Evolutionary conservation across 2,888 invertebrate species (phyloP).

Genomic region (Tillus elongatus): DNA sequence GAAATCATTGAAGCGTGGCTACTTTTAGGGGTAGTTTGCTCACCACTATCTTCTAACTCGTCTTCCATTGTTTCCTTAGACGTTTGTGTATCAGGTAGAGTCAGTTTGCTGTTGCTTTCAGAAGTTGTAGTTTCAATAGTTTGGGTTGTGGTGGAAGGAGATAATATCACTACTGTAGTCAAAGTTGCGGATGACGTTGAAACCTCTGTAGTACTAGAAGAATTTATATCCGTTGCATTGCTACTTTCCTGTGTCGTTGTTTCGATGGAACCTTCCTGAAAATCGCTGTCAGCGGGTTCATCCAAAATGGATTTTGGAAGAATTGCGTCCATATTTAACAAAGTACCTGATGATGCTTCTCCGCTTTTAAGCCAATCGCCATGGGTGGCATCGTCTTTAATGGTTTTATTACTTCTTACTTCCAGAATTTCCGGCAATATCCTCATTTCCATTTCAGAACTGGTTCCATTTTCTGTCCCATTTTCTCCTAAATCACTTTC

Average conservation of each 20-base stretch:
- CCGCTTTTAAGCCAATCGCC: constrained; percentile 37
- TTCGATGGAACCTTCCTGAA: constrained; percentile 16
- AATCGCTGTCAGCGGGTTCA: constrained; percentile 27
- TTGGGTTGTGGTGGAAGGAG: too few species aligned
- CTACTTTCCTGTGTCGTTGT: too few species aligned
- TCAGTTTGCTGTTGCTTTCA: constrained; percentile 8
- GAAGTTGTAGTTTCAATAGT: constrained; percentile 8
- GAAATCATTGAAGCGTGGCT: constrained; percentile 25
- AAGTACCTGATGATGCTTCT: constrained; percentile 19
- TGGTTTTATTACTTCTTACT: constrained; percentile 28
- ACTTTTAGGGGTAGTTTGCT: constrained; percentile 29
- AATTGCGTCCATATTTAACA: constrained; percentile 25
- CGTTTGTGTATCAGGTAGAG: constrained; percentile 10
- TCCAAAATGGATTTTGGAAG: constrained; percentile 30
- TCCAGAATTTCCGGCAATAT: constrained; percentile 34
- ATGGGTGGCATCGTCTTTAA: constrained; percentile 23
- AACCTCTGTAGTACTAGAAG: constrained; percentile 14
- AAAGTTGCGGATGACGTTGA: constrained; percentile 9
- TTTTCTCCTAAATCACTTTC: constrained; percentile 20
- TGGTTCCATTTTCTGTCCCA: constrained; percentile 6
- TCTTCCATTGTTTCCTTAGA: constrained; percentile 30
- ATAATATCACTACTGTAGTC: constrained; percentile 13
- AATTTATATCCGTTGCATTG: constrained; percentile 15
- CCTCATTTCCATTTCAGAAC: constrained; percentile 20
- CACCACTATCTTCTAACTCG: constrained; percentile 29